Base-by-base conservation (phyloP, 2,888 invertebrate species). In the Eulithis prunata region DNA sequence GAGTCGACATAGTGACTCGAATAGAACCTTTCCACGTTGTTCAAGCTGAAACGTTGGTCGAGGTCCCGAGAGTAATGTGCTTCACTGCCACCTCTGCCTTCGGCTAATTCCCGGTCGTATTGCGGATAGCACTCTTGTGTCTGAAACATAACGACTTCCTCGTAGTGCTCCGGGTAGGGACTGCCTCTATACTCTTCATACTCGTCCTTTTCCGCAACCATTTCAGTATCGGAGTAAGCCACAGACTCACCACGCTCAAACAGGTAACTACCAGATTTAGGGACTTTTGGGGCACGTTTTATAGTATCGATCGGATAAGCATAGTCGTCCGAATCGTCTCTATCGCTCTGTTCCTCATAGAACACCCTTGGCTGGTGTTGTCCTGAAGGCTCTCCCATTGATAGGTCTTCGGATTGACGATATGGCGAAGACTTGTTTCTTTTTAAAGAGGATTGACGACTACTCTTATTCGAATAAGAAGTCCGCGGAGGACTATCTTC, bases 1-100 rank as follows among this genome's bases (percentile, higher is more conserved):
- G 94, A 93, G 87, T 95, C 90, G 73, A 94, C 86, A 81, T 94
- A 84, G 75, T 93, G 83, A 88, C 94, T 86, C 84, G 88, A 87
- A 88, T 94, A 85, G 85, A 87, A 90, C 76, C 92, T 80, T 79
- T 91, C 87, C 45, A 92, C 93, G 76, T 92, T 92, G 73, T 93
- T 93, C 68, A 93, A 79, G 80, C 91, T 93, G 73, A 93, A 93
- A 43, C 93, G 90, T 79, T 92, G 90, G 76, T 92, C 91, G 55
- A 93, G 84, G 76, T 93, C 87, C 54, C 92, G 85, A 46, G 87
- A 69, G 73, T 86, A 93, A 45, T 82, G 86, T 53, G 87, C 84
- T 36, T 82, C 85, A 47, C 73, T 79, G 11, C 66, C 76, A 57
- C 81, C 84, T 69, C 83, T 78, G 57, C 71, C 77, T 62, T 82